A percentile compares a stretch with the other conserved stretches of the same genome.
phyloP scores from a whole-genome alignment of 2,797 vertebrate species.

The Cygnus olor region DNA sequence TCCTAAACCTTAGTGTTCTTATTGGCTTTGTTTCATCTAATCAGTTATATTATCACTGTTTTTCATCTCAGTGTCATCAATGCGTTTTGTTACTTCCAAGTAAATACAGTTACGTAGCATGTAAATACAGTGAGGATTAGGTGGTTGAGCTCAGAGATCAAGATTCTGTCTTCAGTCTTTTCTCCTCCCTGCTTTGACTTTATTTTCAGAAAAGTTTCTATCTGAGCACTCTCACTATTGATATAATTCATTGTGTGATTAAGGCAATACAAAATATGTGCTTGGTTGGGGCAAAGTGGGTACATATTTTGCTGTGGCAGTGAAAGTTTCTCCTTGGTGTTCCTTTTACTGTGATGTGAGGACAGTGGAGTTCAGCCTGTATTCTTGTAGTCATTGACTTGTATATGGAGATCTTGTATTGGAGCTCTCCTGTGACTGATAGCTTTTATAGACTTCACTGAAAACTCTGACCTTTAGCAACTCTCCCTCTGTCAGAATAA shows the following conservation, averaged over 20 bases:
- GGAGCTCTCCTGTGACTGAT: not conserved
- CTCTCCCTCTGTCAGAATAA: not conserved
- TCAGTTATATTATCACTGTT: not conserved
- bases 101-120: not conserved
- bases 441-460: not conserved
- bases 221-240: not conserved
- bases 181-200: not conserved
- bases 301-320: not conserved
- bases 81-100: not conserved
- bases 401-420: not conserved
- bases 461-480: not conserved
- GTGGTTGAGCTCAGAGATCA: not conserved
- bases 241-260: not conserved
- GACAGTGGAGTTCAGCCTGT: not conserved
- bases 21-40: not conserved
- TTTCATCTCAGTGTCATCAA: not conserved
- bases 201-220: not conserved
- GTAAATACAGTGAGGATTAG: not conserved
- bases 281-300: not conserved
- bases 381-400: not conserved
- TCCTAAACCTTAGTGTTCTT: not conserved
- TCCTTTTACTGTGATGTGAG: not conserved
- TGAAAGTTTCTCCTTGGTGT: not conserved
- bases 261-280: not conserved
- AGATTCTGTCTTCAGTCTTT: not conserved